phyloP scores from a whole-genome alignment of 2,113 vertebrate genomes.

The Tachycineta bicolor region DNA sequence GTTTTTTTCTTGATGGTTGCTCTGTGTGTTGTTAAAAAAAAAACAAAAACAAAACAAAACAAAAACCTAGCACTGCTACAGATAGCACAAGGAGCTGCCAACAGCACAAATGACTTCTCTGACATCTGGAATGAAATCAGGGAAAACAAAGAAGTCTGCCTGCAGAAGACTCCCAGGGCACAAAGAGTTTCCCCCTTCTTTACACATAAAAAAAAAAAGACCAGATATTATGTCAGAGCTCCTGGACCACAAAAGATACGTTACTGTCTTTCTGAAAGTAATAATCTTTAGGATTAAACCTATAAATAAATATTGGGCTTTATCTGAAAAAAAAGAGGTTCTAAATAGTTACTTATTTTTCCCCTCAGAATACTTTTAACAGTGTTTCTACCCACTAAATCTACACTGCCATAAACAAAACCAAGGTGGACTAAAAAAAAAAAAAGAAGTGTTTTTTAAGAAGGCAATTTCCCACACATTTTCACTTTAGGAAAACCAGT shows the following conservation, averaged over 20 bases:
- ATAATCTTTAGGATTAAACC: neutral
- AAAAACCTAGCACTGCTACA: neutral
- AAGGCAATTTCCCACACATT: neutral
- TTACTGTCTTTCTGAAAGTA: neutral
- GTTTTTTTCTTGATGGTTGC: neutral
- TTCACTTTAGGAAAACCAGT: neutral
- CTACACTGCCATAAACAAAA: neutral
- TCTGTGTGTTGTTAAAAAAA: neutral
- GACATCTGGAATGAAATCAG: slow-evolving; percentile 44
- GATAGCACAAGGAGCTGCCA: slow-evolving; percentile 7
- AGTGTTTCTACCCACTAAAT: neutral
- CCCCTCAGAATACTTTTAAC: neutral
- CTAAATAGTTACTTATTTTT: neutral
- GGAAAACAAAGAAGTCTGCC: slow-evolving; percentile 13
- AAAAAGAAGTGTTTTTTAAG: neutral
- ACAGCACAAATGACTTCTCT: slow-evolving; percentile 17
- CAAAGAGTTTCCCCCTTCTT: neutral
- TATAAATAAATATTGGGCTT: neutral
- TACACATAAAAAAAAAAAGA: neutral
- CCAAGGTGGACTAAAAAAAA: neutral
- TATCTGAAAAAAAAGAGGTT: neutral
- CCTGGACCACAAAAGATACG: neutral
- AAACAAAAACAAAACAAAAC: too few relatives aligned
- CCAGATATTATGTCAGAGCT: neutral
- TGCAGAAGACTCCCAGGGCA: slow-evolving; percentile 3